Evolutionary conservation across 30 jellyfish, hydroid and myxozoan species (phyloP), one percentile per base, ranked within the genome.

Genomic region (Aurelia sp.): DNA sequence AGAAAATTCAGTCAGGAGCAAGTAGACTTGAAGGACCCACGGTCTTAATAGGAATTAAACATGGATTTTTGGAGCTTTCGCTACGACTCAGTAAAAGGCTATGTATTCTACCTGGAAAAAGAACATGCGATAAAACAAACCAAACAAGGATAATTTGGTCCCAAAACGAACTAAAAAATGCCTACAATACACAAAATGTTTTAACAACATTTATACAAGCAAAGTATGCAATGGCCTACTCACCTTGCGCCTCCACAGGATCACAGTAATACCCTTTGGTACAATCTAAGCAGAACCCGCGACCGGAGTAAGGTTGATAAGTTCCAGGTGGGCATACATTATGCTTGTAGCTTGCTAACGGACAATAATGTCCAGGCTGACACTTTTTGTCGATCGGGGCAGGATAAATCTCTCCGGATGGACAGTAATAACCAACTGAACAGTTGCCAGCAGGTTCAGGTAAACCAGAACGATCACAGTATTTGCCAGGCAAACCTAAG

Each of bases 351-450:
- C 99, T 95, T 13, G 86, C 95, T 6, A 47, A 11, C 2, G 99
- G 99, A 63, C 99, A 95, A 69, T 85, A 84, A 74, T 89, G 97
- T 5, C 99, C 99, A 31, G 99, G 99, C 35, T 89, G 98, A 70
- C 99, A 95, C 58, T 13, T 76, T 48, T 90, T 95, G 70, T 84
- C 97, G 13, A 51, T 78, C 5, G 98, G 98, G 27, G 96, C 85
- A 13, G 99, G 99, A 73, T 80, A 74, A 38, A 85, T 80, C 72
- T 85, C 93, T 33, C 99, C 99, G 24, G 99, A 81, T 5, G 99
- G 99, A 62, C 99, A 95, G 88, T 95, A 95, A 67, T 82, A 95
- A 17, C 99, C 99, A 22, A 68, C 87, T 7, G 96, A 63, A 73
- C 99, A 95, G 91, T 89, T 95, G 20, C 99, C 99, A 33, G 92